Base-by-base conservation (phyloP, 2,797 vertebrate genomes). In the Amphiprion clarkii region DNA sequence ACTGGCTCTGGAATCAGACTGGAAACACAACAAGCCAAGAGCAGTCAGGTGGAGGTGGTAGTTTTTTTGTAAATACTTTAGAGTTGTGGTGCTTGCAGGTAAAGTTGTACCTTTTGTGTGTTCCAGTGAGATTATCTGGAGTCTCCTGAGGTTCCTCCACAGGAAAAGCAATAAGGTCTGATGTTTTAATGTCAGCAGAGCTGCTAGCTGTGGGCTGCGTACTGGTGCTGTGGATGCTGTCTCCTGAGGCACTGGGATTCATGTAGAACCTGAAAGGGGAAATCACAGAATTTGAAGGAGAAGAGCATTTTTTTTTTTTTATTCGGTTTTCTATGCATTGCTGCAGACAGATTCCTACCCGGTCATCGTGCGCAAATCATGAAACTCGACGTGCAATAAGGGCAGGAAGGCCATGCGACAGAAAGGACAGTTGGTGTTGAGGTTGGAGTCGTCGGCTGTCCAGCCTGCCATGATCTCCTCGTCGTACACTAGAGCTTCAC, bases 391-490 rank as follows among this genome's bases (percentile, higher is more conserved):
- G 71, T 99, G 96, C 87, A 99, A 94, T 65, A 99, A 90, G 57
- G 98, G 98, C 2, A 99, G 94, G 82, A 99, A 99, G 73, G 95
- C 94, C 27, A 81, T 95, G 92, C 94, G 94, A 88, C 98, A 99
- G 93, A 98, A 99, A 14, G 98, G 98, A 85, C 98, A 99, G 25
- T 94, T 96, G 74, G 97, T 97, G 78, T 99, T 99, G 66, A 99
- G 94, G 87, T 99, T 99, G 69, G 98, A 99, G 88, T 99, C 98
- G 21, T 99, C 96, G 9, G 98, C 97, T 0, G 96, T 97, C 98
- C 98, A 99, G 33, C 98, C 98, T 25, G 97, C 97, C 98, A 99
- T 99, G 75, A 99, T 98, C 94, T 99, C 97, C 93, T 99, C 98
- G 69, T 99, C 98, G 64, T 99, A 99, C 81, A 99, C 97, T 88